Evolutionary conservation across 2,113 vertebrate species (phyloP).

Genomic region (Ivindomyrus marchei): DNA sequence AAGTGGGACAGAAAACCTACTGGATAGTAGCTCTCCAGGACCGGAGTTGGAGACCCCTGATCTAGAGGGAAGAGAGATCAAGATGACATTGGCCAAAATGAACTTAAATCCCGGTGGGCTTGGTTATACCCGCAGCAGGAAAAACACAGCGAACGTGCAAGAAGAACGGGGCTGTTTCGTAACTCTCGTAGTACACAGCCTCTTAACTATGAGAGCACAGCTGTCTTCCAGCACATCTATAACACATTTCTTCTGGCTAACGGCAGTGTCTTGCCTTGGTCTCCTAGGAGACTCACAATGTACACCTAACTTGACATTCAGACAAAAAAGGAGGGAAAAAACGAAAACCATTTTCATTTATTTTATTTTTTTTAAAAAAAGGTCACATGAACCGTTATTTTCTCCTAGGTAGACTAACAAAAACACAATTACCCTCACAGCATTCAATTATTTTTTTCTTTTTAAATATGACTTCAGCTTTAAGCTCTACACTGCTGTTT

Average conservation of each 20-base stretch:
- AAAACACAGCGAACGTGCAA: neutral
- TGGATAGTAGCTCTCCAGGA: too few species aligned
- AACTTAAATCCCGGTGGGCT: neutral
- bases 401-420: neutral
- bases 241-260: neutral
- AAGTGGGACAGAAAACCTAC: too few species aligned
- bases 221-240: neutral
- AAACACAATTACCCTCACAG: neutral
- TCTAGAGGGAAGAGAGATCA: neutral
- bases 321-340: neutral
- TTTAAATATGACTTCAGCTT: neutral
- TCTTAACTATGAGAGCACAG: neutral
- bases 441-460: neutral
- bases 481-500: neutral
- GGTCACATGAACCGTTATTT: neutral
- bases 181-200: neutral
- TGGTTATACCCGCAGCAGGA: neutral
- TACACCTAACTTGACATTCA: slow-evolving; percentile 12
- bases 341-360: neutral
- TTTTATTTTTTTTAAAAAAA: neutral
- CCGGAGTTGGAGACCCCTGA: too few species aligned
- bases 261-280: neutral
- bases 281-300: neutral
- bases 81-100: neutral
- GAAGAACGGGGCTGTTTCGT: neutral